phyloP scores from a whole-genome alignment of 2,113 vertebrate genomes.

The Axis porcinus region DNA sequence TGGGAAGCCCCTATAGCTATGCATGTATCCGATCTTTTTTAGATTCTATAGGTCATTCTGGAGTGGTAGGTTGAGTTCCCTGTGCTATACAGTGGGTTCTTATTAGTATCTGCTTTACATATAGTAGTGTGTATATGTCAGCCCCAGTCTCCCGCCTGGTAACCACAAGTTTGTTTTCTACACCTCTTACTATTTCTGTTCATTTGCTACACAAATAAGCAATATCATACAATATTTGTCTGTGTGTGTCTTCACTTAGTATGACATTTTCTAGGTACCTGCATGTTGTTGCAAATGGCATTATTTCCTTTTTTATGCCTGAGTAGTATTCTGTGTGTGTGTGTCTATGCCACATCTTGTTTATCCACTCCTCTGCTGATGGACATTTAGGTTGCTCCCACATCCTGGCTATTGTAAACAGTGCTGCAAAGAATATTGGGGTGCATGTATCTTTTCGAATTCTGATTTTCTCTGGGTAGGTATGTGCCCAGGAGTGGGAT shows the following conservation, averaged over 20 bases:
- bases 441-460: neutral
- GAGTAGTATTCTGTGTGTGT: neutral
- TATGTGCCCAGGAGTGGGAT: neutral
- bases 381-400: neutral
- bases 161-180: neutral
- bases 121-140: neutral
- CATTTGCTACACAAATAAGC: neutral
- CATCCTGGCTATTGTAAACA: neutral
- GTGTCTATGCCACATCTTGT: neutral
- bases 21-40: neutral
- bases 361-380: neutral
- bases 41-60: neutral
- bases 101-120: neutral
- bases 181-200: neutral
- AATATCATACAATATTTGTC: neutral
- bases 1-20: neutral
- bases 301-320: neutral
- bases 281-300: neutral
- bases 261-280: neutral
- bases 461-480: neutral
- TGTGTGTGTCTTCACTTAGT: neutral
- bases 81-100: neutral
- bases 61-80: neutral
- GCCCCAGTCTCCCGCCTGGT: fast-evolving
- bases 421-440: neutral